A percentile compares a stretch with the other conserved stretches of the same genome.
phyloP scores from a whole-genome alignment of 2,888 invertebrate species.

The Calliopum simillimum region DNA sequence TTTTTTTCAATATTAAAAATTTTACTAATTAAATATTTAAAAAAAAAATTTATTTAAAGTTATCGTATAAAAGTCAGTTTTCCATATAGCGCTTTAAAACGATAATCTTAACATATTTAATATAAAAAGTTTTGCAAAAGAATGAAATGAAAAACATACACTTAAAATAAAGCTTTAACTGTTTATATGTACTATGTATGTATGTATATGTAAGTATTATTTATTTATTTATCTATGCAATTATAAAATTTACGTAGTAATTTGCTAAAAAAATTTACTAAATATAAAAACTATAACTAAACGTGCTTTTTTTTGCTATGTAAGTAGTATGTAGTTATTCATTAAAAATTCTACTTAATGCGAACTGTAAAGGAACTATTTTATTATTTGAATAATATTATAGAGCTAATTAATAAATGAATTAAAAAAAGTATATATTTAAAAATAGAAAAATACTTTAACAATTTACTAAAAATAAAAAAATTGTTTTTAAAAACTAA shows the following conservation, averaged over 20 bases:
- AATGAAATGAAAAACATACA: too few species aligned
- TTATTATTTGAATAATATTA: not conserved
- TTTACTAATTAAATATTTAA: too few species aligned
- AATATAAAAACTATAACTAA: constrained; percentile 12
- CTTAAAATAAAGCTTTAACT: not conserved
- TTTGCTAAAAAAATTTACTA: too few species aligned
- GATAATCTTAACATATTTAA: too few species aligned
- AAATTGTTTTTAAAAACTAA: not conserved
- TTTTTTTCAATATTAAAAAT: too few species aligned
- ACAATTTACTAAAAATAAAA: constrained; percentile 5
- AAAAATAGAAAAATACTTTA: not conserved
- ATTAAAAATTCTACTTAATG: constrained; percentile 12
- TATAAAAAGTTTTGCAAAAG: too few species aligned
- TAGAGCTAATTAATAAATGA: not conserved
- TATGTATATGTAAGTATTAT: too few species aligned
- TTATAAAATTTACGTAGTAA: too few species aligned
- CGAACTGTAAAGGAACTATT: constrained; percentile 18
- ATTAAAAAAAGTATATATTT: not conserved
- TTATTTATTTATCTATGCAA: too few species aligned
- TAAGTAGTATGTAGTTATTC: not conserved
- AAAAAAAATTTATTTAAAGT: too few species aligned
- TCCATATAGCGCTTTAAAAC: too few species aligned
- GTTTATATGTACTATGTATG: constrained; percentile 31
- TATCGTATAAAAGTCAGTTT: too few species aligned
- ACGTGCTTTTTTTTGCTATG: constrained; percentile 9